These are phyloP conservation scores for Phyllopteryx taeniolatus DNA, from an alignment of 2,113 vertebrate species.

Conservation along the genomic window DNA sequence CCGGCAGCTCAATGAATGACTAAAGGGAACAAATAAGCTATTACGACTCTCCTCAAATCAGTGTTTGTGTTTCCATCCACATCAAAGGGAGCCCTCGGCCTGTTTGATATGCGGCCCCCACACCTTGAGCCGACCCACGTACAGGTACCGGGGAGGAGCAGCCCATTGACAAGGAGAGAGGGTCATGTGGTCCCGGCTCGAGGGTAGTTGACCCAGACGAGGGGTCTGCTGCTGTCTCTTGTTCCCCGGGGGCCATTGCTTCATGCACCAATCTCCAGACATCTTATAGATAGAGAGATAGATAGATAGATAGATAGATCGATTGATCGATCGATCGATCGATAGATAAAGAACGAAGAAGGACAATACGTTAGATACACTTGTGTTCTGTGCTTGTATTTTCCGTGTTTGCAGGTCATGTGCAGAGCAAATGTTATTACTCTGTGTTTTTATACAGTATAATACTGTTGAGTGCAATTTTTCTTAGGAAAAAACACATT, in stretches of 20 bases:
- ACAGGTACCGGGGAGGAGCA: slow-evolving; percentile 77
- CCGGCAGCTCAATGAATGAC: slow-evolving; percentile 76
- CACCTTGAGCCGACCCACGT: slow-evolving; percentile 69
- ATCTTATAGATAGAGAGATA: slow-evolving; percentile 36
- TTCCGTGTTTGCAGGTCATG: too few species aligned
- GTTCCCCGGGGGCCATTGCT: slow-evolving; percentile 64
- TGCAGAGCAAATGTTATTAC: too few species aligned
- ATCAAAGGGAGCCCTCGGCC: slow-evolving; percentile 68
- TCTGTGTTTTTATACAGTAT: too few species aligned
- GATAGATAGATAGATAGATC: too few species aligned
- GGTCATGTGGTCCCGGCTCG: slow-evolving; percentile 62
- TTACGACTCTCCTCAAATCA: slow-evolving; percentile 77
- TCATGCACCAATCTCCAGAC: slow-evolving; percentile 38
- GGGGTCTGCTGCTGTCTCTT: slow-evolving; percentile 63
- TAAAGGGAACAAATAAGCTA: slow-evolving; percentile 82
- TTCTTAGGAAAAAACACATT: too few species aligned
- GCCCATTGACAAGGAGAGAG: slow-evolving; percentile 59
- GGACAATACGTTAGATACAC: too few species aligned
- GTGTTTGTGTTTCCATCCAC: slow-evolving; percentile 78
- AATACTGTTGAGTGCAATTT: too few species aligned
- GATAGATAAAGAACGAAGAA: too few species aligned
- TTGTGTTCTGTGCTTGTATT: too few species aligned
- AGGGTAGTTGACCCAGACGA: slow-evolving; percentile 71
- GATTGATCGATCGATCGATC: too few species aligned
- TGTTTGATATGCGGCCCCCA: slow-evolving; percentile 80